Evolutionary conservation across 1,140 invertebrate genomes (phyloP), one percentile per base, ranked within the genome.

Genomic region (Hormaphis cornu): DNA sequence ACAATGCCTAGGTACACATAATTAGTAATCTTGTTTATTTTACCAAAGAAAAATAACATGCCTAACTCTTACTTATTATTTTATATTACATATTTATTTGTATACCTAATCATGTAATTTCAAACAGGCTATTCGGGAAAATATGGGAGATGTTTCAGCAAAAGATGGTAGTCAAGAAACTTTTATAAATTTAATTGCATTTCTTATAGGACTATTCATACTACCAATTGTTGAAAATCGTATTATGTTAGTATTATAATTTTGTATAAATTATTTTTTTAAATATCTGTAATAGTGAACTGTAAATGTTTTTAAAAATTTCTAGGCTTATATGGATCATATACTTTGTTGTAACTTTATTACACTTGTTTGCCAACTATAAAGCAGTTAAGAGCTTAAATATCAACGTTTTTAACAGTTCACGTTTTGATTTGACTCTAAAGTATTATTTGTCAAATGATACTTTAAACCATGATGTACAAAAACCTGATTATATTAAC

Each of bases 81-180:
- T 72, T 73, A 50, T 58, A 24, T 70, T 24, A 56, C 26, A 46
- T 50, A 42, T 50, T 14, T 18, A 50, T 22, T 14, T 54, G 28
- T 44, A 12, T 56, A 50, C 28, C n/a, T n/a, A n/a, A n/a, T n/a
- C n/a, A n/a, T n/a, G n/a, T n/a, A n/a, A n/a, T 61, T 20, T 61
- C 70, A 70, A 71, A 22, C 79, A 89, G 82, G 91, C 94, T 0
- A 78, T 90, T 52, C 79, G 86, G 71, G 88, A 91, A 71, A 98
- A 98, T 79, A 84, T 95, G 78, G 95, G 90, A 2, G 89, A 98
- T 81, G 90, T 98, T 1, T 87, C 91, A 5, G 94, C 94, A 1
- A 98, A 98, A 82, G 96, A 98, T 80, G 89, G 90, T 9, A 94
- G 91, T 73, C 96, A 98, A 82, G 95, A 98, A 78, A 97, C 93